phyloP scores from a whole-genome alignment of 2,888 invertebrate species.

The Cephus sareptanus region DNA sequence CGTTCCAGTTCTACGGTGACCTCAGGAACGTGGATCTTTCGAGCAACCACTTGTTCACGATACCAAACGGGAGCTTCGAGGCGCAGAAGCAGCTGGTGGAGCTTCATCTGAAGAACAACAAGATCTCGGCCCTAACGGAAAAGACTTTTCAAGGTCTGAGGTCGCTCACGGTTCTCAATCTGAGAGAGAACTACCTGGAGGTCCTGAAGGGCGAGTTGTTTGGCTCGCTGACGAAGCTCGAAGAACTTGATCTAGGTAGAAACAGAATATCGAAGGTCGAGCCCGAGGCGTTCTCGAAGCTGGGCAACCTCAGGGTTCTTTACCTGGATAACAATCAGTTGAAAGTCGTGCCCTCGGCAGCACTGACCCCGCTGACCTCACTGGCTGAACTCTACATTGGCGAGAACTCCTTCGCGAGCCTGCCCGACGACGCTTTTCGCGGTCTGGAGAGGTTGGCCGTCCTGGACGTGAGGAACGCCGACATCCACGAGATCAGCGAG shows the following conservation, averaged over 20 bases:
- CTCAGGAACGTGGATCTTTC: conserved; percentile 87
- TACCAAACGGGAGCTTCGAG: conserved; percentile 82
- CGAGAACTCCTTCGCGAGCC: conserved; percentile 80
- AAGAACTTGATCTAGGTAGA: conserved; percentile 87
- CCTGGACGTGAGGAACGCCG: conserved; percentile 84
- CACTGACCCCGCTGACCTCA: conserved; percentile 79
- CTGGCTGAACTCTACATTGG: conserved; percentile 88
- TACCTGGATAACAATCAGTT: conserved; percentile 88
- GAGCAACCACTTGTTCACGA: conserved; percentile 84
- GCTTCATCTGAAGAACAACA: conserved; percentile 85
- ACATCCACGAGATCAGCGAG: conserved; percentile 81
- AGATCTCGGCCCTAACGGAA: conserved; percentile 83
- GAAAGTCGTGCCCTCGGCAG: conserved; percentile 79
- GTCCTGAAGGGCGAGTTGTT: conserved; percentile 82
- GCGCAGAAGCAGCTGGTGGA: conserved; percentile 86
- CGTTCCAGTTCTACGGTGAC: conserved; percentile 89
- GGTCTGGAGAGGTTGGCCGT: conserved; percentile 80
- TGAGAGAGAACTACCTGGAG: conserved; percentile 85
- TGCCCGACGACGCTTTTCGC: conserved; percentile 83
- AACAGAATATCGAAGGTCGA: conserved; percentile 87
- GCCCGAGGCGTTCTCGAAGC: conserved; percentile 79
- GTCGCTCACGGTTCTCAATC: conserved; percentile 82
- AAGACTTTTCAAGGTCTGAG: conserved; percentile 83
- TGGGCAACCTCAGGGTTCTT: conserved; percentile 80
- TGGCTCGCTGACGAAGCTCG: conserved; percentile 78